Evolutionary conservation across 2,888 invertebrate genomes (phyloP).

Genomic region (Tupiocoris notatus): DNA sequence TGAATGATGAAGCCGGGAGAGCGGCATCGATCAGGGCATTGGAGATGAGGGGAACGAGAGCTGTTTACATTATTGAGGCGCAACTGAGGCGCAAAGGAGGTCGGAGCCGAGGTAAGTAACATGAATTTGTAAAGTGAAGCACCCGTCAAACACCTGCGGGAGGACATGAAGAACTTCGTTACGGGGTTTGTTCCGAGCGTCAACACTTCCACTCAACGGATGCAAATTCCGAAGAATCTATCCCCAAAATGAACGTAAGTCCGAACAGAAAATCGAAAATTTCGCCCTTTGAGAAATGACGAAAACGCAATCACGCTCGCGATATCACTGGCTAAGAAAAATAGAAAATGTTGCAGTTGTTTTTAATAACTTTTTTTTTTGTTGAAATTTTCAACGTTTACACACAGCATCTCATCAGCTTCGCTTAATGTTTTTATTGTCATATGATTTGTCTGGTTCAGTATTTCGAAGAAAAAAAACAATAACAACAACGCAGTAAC

Average conservation of each 20-base stretch:
- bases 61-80: neutral
- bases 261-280: too few relatives aligned
- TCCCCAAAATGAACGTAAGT: too few relatives aligned
- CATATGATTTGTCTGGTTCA: conserved; percentile 40
- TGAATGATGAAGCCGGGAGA: neutral
- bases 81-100: neutral
- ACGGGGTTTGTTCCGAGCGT: too few relatives aligned
- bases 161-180: too few relatives aligned
- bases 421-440: conserved; percentile 37
- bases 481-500: conserved; percentile 5
- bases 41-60: too few relatives aligned
- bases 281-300: too few relatives aligned
- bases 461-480: conserved; percentile 12
- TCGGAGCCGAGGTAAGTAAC: neutral
- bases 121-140: neutral
- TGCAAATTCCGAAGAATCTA: too few relatives aligned
- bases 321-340: neutral
- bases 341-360: neutral
- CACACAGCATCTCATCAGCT: conserved; percentile 20
- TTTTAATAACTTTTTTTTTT: neutral
- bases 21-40: neutral
- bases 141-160: neutral
- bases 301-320: neutral
- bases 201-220: too few relatives aligned
- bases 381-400: neutral